These are phyloP conservation scores for Mythimna vitellina DNA, from an alignment of 2,888 invertebrate species.

Conservation along the genomic window DNA sequence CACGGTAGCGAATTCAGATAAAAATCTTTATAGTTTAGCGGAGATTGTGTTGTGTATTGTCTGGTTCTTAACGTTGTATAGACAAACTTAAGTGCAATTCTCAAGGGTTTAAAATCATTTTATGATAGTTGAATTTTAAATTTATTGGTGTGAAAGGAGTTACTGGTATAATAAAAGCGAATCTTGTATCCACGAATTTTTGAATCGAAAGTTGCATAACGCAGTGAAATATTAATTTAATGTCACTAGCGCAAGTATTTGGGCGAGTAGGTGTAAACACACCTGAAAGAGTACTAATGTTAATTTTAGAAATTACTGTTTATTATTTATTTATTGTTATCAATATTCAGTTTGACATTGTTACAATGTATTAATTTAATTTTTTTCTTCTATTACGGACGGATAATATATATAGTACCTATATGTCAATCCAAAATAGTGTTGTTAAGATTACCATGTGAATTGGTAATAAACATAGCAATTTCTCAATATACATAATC, in stretches of 20 bases:
- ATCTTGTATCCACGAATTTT: background rate
- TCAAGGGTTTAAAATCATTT: conserved; percentile 23
- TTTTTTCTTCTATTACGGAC: no score
- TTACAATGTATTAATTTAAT: background rate
- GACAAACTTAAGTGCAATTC: conserved; percentile 12
- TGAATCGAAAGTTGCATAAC: background rate
- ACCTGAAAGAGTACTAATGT: background rate
- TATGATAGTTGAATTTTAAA: conserved; percentile 1
- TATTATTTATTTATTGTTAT: conserved; percentile 5
- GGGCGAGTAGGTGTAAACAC: conserved; percentile 13
- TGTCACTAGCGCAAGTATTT: conserved; percentile 28
- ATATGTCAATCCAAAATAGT: no score
- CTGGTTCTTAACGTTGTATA: conserved; percentile 17
- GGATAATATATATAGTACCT: no score
- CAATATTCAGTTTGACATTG: background rate
- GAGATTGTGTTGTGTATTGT: conserved; percentile 49
- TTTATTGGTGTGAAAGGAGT: conserved; percentile 21
- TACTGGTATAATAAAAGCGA: background rate
- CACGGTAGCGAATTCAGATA: conserved; percentile 62
- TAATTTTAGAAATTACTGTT: background rate
- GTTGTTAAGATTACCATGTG: background rate
- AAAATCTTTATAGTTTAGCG: conserved; percentile 59
- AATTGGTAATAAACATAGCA: background rate
- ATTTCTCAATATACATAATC: background rate
- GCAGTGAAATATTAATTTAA: no score